A percentile compares a stretch with the other conserved stretches of the same genome.
phyloP scores from a whole-genome alignment of 2,113 vertebrate genomes.

The human (Homo sapiens) region GRCh38 chr17:55677001-55677500 shows the following conservation, averaged over 20 bases:
- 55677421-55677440: neutral
- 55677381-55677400: conserved; percentile 27
- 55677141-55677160: conserved; percentile 10
- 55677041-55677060: conserved; percentile 47
- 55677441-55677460: neutral
- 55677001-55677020: conserved; percentile 15
- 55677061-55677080: conserved; percentile 14
- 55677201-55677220: neutral
- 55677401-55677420: conserved; percentile 21
- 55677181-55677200: neutral
- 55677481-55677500: neutral
- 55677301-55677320: conserved; percentile 17
- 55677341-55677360: neutral
- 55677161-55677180: neutral
- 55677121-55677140: neutral
- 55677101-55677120: conserved; percentile 27
- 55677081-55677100: conserved; percentile 23
- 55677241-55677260: neutral
- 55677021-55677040: conserved; percentile 26
- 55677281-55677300: neutral
- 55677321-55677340: neutral
- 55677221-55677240: neutral
- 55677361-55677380: neutral
- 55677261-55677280: neutral
- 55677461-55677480: neutral